Base-by-base conservation (phyloP, 1,140 invertebrate species). In the Epicauta chinensis region DNA sequence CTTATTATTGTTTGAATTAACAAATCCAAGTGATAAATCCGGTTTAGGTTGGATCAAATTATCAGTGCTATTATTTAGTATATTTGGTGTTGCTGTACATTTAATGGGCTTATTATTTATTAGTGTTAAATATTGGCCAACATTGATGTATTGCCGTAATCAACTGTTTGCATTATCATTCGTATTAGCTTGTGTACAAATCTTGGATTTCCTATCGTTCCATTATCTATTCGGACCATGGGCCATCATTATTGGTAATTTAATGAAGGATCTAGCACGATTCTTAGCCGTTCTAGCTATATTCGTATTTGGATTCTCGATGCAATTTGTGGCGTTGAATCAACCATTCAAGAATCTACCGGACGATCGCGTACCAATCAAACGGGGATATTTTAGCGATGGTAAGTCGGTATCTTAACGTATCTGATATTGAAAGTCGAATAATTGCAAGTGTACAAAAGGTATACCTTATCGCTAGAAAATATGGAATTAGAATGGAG, bases 211-310 rank as follows among this genome's bases (percentile, higher is more conserved):
- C 65, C 71, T 96, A 14, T 97, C 95, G 5, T 98, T 99, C 70
- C 97, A 99, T 75, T 93, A 99, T 73, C 77, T 99, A 0, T 99
- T 99, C 67, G 97, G 97, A 31, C 97, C 97, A 0, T 99, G 97
- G 97, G 89, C 89, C 12, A 92, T 92, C 55, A 92, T 92, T 65
- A 92, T 91, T 59, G 89, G 88, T 9, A 88, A 92, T 69, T 75
- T 92, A 36, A 88, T 92, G 78, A 91, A 91, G 73, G 87, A 98
- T 73, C 76, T 98, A 56, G 91, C 91, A 4, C 78, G 95, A 56
- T 99, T 99, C 74, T 77, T 99, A 47, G 95, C 96, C 15, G 96
- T 99, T 6, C 74, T 99, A 63, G 85, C 90, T 11, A 97, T 99
- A 71, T 99, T 99, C 73, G 91, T 99, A 55, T 89, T 96, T 68